These are phyloP conservation scores for Homarus gammarus DNA, from an alignment of 2,888 invertebrate species.

Conservation along the genomic window DNA sequence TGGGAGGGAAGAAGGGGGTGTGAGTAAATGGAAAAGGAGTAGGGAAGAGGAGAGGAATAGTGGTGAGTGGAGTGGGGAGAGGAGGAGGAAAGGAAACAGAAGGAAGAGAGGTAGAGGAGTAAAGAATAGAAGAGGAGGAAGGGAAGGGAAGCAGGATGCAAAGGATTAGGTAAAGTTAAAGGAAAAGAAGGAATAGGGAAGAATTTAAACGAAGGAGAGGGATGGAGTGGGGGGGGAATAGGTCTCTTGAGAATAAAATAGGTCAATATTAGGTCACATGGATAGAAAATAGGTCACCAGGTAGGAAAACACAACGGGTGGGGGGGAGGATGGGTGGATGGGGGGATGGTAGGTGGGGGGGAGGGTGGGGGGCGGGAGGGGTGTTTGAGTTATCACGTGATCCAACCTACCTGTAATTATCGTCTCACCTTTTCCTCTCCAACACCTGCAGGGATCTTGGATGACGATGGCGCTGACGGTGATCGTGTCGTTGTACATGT, in stretches of 20 bases:
- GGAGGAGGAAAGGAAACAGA: neutral
- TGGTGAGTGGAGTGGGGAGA: neutral
- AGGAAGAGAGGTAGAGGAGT: neutral
- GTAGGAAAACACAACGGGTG: neutral
- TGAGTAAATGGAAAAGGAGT: neutral
- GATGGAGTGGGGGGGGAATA: slow-evolving; percentile 9
- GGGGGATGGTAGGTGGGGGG: neutral
- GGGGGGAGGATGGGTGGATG: neutral
- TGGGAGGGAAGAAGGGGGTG: slow-evolving; percentile 5
- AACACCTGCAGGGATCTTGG: slow-evolving; percentile 81
- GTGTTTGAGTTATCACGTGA: neutral
- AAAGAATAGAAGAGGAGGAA: neutral
- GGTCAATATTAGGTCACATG: too few relatives aligned
- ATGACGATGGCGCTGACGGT: slow-evolving; percentile 81
- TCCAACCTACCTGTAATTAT: neutral
- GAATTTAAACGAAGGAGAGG: too few relatives aligned
- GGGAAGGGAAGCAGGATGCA: neutral
- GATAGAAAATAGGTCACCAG: too few relatives aligned
- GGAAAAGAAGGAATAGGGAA: too few relatives aligned
- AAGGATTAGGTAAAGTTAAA: neutral
- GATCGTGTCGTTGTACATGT: slow-evolving; percentile 80
- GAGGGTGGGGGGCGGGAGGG: neutral
- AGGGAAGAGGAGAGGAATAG: neutral
- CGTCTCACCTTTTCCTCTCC: neutral
- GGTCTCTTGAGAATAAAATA: too few relatives aligned